Percentiles rank a stretch among this genome's conserved stretches.
Evolutionary conservation across 2,888 invertebrate genomes (phyloP).

Genomic region (Xylota sylvarum): DNA sequence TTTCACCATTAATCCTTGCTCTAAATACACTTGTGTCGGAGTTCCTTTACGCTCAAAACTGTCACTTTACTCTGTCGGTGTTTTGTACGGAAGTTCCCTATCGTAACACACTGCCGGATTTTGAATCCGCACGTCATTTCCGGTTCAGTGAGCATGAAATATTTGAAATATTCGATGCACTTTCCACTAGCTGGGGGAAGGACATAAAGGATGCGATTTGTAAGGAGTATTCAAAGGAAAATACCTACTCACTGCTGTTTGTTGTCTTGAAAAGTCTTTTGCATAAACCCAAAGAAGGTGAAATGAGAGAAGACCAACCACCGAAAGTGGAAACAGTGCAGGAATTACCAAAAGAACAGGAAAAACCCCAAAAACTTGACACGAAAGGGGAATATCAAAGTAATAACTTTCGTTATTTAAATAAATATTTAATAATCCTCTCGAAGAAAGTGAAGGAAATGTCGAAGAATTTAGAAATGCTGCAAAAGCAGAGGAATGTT

Average conservation of each 20-base stretch:
- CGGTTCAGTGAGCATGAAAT: constrained; percentile 82
- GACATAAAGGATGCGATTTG: constrained; percentile 69
- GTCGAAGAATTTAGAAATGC: constrained; percentile 78
- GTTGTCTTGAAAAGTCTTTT: constrained; percentile 77
- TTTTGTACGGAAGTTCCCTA: constrained; percentile 83
- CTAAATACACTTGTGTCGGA: constrained; percentile 84
- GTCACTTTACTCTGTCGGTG: constrained; percentile 83
- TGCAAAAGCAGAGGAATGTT: constrained; percentile 68
- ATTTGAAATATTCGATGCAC: constrained; percentile 81
- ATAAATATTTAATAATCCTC: constrained; percentile 80
- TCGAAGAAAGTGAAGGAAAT: constrained; percentile 80
- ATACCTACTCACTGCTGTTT: constrained; percentile 78
- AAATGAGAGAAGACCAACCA: background rate
- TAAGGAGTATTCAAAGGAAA: constrained; percentile 75
- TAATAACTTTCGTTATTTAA: constrained; percentile 79
- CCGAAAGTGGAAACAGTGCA: constrained; percentile 18
- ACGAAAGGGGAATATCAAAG: constrained; percentile 61
- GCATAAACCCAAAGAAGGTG: constrained; percentile 14
- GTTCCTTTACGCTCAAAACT: constrained; percentile 83
- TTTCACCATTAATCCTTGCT: constrained; percentile 81
- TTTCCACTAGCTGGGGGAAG: constrained; percentile 75
- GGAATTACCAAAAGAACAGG: background rate
- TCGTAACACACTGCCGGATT: constrained; percentile 82
- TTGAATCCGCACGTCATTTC: constrained; percentile 80
- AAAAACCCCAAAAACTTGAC: constrained; percentile 24